phyloP scores from a whole-genome alignment of 2,888 invertebrate species.

The Cephus nigrinus region DNA sequence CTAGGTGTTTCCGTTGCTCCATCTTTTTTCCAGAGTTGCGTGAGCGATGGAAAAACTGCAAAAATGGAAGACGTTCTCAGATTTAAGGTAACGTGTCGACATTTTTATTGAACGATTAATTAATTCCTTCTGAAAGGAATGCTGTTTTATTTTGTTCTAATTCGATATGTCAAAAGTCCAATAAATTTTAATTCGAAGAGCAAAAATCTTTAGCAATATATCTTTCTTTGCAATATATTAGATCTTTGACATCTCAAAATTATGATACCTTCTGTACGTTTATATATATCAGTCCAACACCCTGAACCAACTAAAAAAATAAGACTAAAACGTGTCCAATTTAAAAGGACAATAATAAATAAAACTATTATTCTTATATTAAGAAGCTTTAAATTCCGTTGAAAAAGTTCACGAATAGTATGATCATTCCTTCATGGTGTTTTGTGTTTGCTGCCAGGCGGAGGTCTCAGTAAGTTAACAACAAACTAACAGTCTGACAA shows the following conservation, averaged over 20 bases:
- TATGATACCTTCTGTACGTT: too few species aligned
- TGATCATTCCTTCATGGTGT: slow-evolving; percentile 48
- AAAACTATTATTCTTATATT: background rate
- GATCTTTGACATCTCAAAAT: too few species aligned
- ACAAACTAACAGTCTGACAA: slow-evolving; percentile 25
- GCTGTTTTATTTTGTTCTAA: background rate
- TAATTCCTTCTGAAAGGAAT: background rate
- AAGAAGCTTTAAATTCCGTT: background rate
- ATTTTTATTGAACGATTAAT: background rate
- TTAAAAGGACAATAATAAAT: background rate
- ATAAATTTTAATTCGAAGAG: too few species aligned
- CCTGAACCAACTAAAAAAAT: background rate
- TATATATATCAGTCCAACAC: background rate
- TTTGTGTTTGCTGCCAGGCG: slow-evolving; percentile 57
- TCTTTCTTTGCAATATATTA: too few species aligned
- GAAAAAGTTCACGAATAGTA: slow-evolving; percentile 17
- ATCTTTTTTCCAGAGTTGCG: slow-evolving; percentile 96
- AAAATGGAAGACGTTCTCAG: slow-evolving; percentile 96
- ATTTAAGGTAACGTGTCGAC: slow-evolving; percentile 78
- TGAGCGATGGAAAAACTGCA: slow-evolving; percentile 93
- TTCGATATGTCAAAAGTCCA: too few species aligned
- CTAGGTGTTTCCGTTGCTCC: slow-evolving; percentile 95
- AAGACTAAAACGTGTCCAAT: background rate
- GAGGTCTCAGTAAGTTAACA: slow-evolving; percentile 60
- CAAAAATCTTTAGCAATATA: too few species aligned